Base-by-base conservation (phyloP, 30 jellyfish, hydroid and myxozoan genomes). In the Cassiopea andromeda region DNA sequence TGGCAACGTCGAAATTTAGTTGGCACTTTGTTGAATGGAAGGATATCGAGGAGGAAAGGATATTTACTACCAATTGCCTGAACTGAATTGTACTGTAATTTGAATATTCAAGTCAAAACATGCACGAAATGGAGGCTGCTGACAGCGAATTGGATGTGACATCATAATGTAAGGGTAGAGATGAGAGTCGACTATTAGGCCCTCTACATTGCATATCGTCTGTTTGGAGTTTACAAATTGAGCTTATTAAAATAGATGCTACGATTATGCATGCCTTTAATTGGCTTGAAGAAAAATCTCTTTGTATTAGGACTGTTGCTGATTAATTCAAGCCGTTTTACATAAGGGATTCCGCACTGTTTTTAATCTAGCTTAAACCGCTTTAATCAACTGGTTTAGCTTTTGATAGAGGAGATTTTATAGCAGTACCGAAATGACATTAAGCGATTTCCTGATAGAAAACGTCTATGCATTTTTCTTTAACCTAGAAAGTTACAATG, bases 381-480 rank as follows among this genome's bases (percentile, higher is more conserved):
- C 75, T 57, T 44, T 75, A 60, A 38, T 9, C 84, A 60, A 87
- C 89, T 89, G 94, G 64, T 64, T 76, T 86, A 44, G 47, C 79
- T 68, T 6, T 86, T 19, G 75, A 76, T 58, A 87, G 73, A 75
- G 77, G 64, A 50, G 67, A 60, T 80, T 49, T 77, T 81, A 45
- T 48, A 44, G 69, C 75, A 66, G 57, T 82, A 60, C 85, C 94
- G 94, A 79, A 78, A 87, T 87, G 59, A 10, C 80, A 87, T 87
- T 77, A 87, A 78, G 50, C 69, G 94, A 87, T 87, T 87, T 87
- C 94, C 94, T 87, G 90, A 54, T 16, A 47, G 9, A 58, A 68
- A 87, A 69, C 84, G 18, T 64, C 83, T 81, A 47, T 46, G 44
- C 82, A 45, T 7, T 81, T 69, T 81, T 47, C 13, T 44, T 47